phyloP scores from a whole-genome alignment of 53 echinoderm and acorn worm genomes.

The Mesocentrotus franciscanus region DNA sequence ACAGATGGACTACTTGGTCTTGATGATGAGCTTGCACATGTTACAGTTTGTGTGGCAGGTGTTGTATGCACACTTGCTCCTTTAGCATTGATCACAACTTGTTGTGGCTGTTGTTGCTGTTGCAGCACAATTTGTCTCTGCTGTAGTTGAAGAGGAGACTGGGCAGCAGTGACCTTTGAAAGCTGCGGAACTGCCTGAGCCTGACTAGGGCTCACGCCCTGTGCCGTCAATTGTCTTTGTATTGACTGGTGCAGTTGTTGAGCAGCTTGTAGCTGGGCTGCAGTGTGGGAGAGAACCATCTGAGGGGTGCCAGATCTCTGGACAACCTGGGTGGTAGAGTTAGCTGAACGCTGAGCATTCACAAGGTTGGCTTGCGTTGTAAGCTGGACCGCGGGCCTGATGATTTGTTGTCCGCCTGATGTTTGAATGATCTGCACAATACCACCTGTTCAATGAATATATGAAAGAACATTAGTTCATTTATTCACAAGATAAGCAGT shows the following conservation, averaged over 20 bases:
- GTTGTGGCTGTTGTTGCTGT: slow-evolving; percentile 75
- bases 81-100: slow-evolving; percentile 61
- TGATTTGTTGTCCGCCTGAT: slow-evolving; percentile 80
- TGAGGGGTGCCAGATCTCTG: slow-evolving; percentile 55
- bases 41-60: slow-evolving; percentile 64
- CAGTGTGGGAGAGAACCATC: slow-evolving; percentile 60
- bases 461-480: neutral
- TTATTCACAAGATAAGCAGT: neutral
- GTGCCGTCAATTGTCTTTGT: slow-evolving; percentile 64
- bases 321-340: slow-evolving; percentile 37
- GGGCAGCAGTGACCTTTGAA: slow-evolving; percentile 64
- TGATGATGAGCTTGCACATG: neutral
- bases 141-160: slow-evolving; percentile 74
- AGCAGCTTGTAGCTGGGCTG: slow-evolving; percentile 64
- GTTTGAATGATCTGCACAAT: slow-evolving; percentile 95
- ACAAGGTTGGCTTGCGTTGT: slow-evolving; percentile 68
- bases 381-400: slow-evolving; percentile 78
- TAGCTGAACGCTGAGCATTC: slow-evolving; percentile 33
- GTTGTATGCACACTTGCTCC: slow-evolving; percentile 30
- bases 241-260: slow-evolving; percentile 67
- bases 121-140: slow-evolving; percentile 74
- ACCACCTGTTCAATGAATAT: slow-evolving; percentile 74
- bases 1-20: slow-evolving; percentile 60
- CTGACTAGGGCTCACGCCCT: slow-evolving; percentile 77
- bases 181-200: slow-evolving; percentile 72